Conservation (phyloP, 2,113 vertebrate species). For the Ceratotherium simum region DNA sequence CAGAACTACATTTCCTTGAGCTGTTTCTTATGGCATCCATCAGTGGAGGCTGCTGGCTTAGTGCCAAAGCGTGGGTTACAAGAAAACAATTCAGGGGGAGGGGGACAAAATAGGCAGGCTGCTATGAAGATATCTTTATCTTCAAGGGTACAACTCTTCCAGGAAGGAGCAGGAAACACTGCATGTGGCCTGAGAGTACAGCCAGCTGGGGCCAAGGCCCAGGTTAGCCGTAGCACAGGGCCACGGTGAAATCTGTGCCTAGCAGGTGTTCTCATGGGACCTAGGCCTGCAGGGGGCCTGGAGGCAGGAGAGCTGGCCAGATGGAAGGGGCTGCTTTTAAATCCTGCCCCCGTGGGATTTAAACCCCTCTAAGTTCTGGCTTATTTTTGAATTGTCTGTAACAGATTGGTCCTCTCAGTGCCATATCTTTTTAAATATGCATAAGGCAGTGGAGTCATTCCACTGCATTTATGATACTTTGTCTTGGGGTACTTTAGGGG, state of each 20-base stretch:
- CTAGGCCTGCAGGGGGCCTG: not conserved
- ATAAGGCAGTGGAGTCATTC: constrained; percentile 55
- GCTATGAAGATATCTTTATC: not conserved
- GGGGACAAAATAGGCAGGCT: not conserved
- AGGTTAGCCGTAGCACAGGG: not conserved
- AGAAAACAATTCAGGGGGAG: not conserved
- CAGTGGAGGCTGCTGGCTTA: constrained; percentile 33
- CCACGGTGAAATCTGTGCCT: not conserved
- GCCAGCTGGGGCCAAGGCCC: not conserved
- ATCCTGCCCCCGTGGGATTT: constrained; percentile 25
- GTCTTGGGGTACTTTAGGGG: constrained; percentile 66
- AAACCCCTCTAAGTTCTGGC: constrained; percentile 34
- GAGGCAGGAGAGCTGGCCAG: constrained; percentile 15
- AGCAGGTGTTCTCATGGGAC: not conserved
- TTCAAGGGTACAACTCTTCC: not conserved
- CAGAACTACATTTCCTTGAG: not conserved
- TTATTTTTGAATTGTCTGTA: constrained; percentile 72
- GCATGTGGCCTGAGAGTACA: not conserved
- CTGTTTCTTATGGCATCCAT: not conserved
- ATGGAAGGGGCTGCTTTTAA: constrained; percentile 67
- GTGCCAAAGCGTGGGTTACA: not conserved
- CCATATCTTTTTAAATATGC: constrained; percentile 74
- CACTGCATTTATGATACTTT: constrained; percentile 64
- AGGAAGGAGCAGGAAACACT: not conserved
- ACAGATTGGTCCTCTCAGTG: constrained; percentile 73